Percentiles rank a stretch among this genome's conserved stretches.
Evolutionary conservation across 1,140 invertebrate genomes (phyloP).

Genomic region (Sesamia nonagrioides): DNA sequence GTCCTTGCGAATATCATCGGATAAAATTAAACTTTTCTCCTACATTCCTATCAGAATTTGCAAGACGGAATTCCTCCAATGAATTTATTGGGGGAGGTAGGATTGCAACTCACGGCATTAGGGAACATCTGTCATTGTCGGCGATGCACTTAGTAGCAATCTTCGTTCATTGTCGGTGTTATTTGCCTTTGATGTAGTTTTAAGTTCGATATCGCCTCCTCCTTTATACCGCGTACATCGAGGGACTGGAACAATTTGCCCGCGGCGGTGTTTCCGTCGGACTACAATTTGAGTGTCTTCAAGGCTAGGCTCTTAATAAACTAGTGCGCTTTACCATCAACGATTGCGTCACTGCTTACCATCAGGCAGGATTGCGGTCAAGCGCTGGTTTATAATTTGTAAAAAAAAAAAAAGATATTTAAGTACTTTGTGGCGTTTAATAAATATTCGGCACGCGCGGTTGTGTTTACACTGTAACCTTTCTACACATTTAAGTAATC

Average conservation of each 20-base stretch:
- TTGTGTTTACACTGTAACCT: not conserved
- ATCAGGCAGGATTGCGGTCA: too few species aligned
- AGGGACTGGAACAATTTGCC: too few species aligned
- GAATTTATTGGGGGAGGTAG: conserved; percentile 21
- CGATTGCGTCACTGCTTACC: too few species aligned
- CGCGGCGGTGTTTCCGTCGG: too few species aligned
- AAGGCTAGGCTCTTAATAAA: too few species aligned
- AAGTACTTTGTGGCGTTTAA: conserved; percentile 10
- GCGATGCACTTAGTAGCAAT: conserved; percentile 14
- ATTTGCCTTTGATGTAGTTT: conserved; percentile 3
- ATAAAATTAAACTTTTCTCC: conserved; percentile 5
- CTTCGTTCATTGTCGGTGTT: conserved; percentile 30
- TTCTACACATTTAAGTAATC: too few species aligned
- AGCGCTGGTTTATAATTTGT: too few species aligned
- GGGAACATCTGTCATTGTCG: conserved; percentile 20
- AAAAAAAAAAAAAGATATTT: too few species aligned
- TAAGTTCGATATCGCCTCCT: conserved; percentile 1
- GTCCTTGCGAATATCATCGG: conserved; percentile 12
- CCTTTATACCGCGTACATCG: not conserved
- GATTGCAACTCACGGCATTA: conserved; percentile 15
- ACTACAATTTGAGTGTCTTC: too few species aligned
- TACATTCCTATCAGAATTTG: conserved; percentile 23
- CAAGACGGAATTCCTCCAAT: conserved; percentile 17
- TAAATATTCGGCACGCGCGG: not conserved
- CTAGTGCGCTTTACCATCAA: too few species aligned